Base-by-base conservation (phyloP, 2,888 invertebrate genomes). In the Nebria salina region DNA sequence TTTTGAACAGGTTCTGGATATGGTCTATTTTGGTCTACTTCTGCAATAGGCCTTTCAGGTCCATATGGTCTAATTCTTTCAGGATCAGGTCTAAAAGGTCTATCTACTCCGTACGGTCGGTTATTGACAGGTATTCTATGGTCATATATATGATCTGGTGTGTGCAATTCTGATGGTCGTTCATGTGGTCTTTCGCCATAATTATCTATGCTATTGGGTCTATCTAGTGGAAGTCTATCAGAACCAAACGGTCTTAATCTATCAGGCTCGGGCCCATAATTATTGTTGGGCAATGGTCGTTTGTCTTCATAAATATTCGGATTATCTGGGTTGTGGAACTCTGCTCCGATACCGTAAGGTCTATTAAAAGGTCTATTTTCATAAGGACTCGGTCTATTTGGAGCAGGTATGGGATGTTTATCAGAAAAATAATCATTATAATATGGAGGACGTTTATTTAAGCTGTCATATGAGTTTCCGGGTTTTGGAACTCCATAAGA, bases 401-500 rank as follows among this genome's bases (percentile, higher is more conserved):
- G 72, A n/a, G 34, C 41, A 20, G n/a, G 65, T 75, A n/a, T 13
- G 4, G 68, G 76, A 13, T 43, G 66, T 9, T 41, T 15, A 25
- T 76, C 68, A 11, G n/a, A 42, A 70, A 70, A 76, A 54, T 76
- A 76, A 43, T 76, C 70, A 11, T 70, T 43, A 76, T 70, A 68
- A 54, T 68, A 68, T 26, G 70, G 5, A 7, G 34, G 26, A 5
- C n/a, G 34, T 72, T n/a, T 20, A n/a, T 72, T 11, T 34, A 72
- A 54, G 3, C 54, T 13, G 2, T 5, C 34, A 13, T 54, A 54
- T 54, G 54, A 54, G 54, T 54, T 42, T 54, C 64, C 15, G n/a
- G 78, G 78, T 64, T 72, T 72, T 34, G 64, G 72, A 26, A 72
- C 72, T 26, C 72, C 77, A 41, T 77, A 77, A 26, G 34, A 73